Percentiles rank a stretch among this genome's conserved stretches.
Evolutionary conservation across 2,888 invertebrate genomes (phyloP).

Genomic region (Acanthosepion lycidas): DNA sequence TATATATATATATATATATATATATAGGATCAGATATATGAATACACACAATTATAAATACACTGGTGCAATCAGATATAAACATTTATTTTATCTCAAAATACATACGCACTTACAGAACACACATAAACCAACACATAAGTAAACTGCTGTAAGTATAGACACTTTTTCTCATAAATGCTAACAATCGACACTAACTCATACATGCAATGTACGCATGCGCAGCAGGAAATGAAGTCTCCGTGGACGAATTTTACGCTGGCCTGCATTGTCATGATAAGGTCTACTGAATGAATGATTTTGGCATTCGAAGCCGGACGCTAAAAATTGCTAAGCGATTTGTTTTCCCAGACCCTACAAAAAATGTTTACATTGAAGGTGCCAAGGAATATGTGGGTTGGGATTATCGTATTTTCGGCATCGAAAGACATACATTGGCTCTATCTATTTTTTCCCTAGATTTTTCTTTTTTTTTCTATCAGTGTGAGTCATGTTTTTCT

Average conservation of each 20-base stretch:
- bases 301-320: neutral
- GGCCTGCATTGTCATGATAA: neutral
- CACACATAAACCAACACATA: neutral
- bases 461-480: too few relatives aligned
- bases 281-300: neutral
- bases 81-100: too few relatives aligned
- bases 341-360: neutral
- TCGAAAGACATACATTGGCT: neutral
- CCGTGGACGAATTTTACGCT: neutral
- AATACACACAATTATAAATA: neutral
- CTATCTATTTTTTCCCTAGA: too few relatives aligned
- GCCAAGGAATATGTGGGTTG: neutral
- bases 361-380: neutral
- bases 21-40: neutral
- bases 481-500: too few relatives aligned
- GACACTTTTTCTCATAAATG: neutral
- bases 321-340: too few relatives aligned
- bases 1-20: neutral
- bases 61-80: too few relatives aligned
- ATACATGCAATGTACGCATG: neutral
- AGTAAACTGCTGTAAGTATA: neutral
- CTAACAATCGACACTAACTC: neutral
- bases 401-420: neutral
- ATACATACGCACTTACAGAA: too few relatives aligned
- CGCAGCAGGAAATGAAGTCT: neutral